Base-by-base conservation (phyloP, 1,140 invertebrate genomes). In the Scaptodrosophila lebanonensis region DNA sequence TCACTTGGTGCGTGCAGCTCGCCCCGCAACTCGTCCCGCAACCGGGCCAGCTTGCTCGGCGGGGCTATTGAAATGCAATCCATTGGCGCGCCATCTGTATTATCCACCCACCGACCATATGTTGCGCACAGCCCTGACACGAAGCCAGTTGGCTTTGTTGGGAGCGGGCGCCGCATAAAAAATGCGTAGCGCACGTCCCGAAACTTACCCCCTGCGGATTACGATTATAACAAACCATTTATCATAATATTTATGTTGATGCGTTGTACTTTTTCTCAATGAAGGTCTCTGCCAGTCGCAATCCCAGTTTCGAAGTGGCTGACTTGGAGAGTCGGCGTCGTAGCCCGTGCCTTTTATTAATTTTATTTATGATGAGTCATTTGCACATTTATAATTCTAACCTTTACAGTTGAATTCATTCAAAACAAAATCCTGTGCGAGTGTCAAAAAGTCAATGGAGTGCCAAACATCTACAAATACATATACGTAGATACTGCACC, bases 241-340 rank as follows among this genome's bases (percentile, higher is more conserved):
- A 85, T 85, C 83, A 85, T 85, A 85, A 85, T 85, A 85, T 85
- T 85, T 85, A 85, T 85, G 83, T 84, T 85, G 83, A 85, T 83
- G 83, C 57, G 67, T 59, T 82, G 70, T 77, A 72, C 83, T 85
- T 85, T 83, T 85, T 85, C 83, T 85, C 83, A 85, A 85, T 85
- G 83, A 85, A 85, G 70, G 63, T 33, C 47, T 68, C 48, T 39
- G 44, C 25, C 51, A 27, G 60, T 40, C 27, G 13, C 32, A 1
- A n/a, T 45, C 44, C 17, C n/a, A 3, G 40, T 12, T 7, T 36
- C 6, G n/a, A 17, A 36, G 11, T 13, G 38, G n/a, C n/a, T 25
- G 22, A 8, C 22, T 25, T 27, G 49, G 22, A 16, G 33, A 20
- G 42, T 47, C 65, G 22, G 38, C 51, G 39, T 44, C 32, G 29